Evolutionary conservation across 1,140 invertebrate genomes (phyloP), one percentile per base, ranked within the genome.

Genomic region (Leptestheria dahalacensis): DNA sequence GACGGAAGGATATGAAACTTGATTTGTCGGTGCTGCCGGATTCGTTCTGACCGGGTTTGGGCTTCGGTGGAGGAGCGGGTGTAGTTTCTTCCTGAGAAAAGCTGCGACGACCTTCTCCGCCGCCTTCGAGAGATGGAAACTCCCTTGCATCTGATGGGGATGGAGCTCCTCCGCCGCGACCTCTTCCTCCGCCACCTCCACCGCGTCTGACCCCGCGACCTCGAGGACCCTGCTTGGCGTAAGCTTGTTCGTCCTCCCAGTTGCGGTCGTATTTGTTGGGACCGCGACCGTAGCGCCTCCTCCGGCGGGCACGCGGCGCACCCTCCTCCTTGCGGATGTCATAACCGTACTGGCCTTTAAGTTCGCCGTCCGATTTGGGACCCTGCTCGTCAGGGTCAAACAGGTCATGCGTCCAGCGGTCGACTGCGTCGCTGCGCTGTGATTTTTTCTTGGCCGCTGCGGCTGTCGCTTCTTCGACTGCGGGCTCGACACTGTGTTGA

Each of bases 251-350:
- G 68, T 92, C 89, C 70, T 91, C 87, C 88, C 89, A 94, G 63
- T 88, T 90, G 12, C 89, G 77, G 0, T 85, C 89, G 69, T 94
- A 93, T 69, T 91, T 91, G 67, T 84, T 91, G 0, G 89, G 91
- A 3, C 89, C 89, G 58, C 89, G 85, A 0, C 86, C 88, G 71
- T 93, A 93, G 74, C 86, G 75, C 64, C 88, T 75, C 61, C 88
- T 81, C 65, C 89, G 81, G 52, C 89, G 75, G 0, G 88, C 88
- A 65, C 89, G 79, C 10, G 91, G 90, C 18, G 90, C 85, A 0
- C 88, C 88, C 69, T 95, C 91, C 72, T 93, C 88, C 65, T 85
- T 88, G 53, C 91, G 74, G 56, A 97, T 97, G 68, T 97, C 92
- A 73, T 96, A 97, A 2, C 93, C 93, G 72, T 97, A 97, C 46